Evolutionary conservation across 2,888 invertebrate genomes (phyloP), one percentile per base, ranked within the genome.

Genomic region (Melitaea athalia): DNA sequence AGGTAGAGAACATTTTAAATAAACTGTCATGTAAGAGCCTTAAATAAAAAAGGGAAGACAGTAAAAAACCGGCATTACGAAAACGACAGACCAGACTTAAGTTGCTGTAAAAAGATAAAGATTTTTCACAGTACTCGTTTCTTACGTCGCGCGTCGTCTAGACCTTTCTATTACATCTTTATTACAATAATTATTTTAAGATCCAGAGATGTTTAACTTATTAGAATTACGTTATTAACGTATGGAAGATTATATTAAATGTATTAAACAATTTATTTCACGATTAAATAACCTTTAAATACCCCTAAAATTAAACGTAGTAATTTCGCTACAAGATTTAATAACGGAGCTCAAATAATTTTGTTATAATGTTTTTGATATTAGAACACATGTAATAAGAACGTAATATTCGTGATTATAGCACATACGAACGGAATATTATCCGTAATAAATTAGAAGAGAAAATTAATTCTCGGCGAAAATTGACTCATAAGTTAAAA

Each of bases 11-110:
- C 61, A 53, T 71, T 66, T 71, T 64, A 69, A 67, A 64, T 69
- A 67, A 64, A 71, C 66, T 69, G 71, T 71, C 67, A 71, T 64
- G 67, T 71, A 69, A 71, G 67, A 67, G 67, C 67, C 53, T 69
- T 67, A 71, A 67, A 67, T 59, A 63, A 71, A 71, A 69, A 61
- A 55, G 12, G 63, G 49, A 47, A 53, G 43, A 52, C 15, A 43
- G 47, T 17, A 62, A 71, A 71, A 67, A 71, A 67, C 57, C 62
- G 63, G 69, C 69, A 71, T 67, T 67, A 64, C 64, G 61, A 67
- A 69, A 57, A 66, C 69, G 69, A 59, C 71, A 67, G 69, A 71
- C 67, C 66, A 64, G 64, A 59, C 67, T 67, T 63, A 69, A 63
- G 64, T 50, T 55, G 69, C 49, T 67, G 62, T 70, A 69, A 69